phyloP scores from a whole-genome alignment of 1,140 invertebrate species.

The Brachionus calyciflorus region DNA sequence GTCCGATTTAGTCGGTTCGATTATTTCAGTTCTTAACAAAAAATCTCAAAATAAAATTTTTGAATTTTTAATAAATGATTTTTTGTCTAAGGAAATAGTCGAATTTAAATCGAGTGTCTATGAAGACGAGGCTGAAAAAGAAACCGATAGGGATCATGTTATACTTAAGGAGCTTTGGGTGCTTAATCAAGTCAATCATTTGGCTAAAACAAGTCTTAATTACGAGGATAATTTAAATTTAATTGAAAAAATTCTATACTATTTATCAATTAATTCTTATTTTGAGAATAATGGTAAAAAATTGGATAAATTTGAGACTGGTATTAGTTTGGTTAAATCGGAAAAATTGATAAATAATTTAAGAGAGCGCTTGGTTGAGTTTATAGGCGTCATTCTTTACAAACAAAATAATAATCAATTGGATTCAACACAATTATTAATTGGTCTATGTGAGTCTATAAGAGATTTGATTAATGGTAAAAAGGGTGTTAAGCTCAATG shows the following conservation, averaged over 20 bases:
- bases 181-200: constrained; percentile 3
- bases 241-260: background rate
- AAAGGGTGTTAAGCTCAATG: background rate
- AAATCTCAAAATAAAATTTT: background rate
- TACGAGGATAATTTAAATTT: background rate
- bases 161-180: background rate
- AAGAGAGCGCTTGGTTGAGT: background rate
- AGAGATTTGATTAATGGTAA: background rate
- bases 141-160: background rate
- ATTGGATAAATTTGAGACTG: background rate
- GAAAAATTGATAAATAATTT: background rate
- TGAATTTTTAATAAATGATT: constrained; percentile 19
- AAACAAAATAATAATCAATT: constrained; percentile 16
- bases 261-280: constrained; percentile 15
- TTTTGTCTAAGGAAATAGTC: background rate
- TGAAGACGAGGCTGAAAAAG: background rate
- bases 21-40: constrained; percentile 11
- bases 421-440: background rate
- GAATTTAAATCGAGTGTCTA: background rate
- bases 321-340: background rate
- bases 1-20: background rate
- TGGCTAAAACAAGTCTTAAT: background rate
- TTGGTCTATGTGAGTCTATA: background rate
- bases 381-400: background rate
- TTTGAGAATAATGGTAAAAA: background rate